Evolutionary conservation across 2,113 vertebrate genomes (phyloP).

Genomic region (Murina feae): DNA sequence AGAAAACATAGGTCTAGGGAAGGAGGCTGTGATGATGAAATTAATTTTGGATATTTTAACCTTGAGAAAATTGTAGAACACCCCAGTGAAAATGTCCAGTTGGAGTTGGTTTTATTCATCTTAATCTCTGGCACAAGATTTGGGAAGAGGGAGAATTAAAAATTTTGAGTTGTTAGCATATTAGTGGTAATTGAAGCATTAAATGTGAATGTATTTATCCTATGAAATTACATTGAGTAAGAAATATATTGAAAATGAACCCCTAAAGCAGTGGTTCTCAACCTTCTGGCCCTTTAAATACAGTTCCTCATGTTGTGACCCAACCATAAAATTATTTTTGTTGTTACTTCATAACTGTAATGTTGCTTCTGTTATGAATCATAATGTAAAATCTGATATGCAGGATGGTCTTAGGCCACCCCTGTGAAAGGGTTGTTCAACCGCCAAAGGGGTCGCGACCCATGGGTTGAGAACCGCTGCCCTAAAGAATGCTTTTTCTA

Average conservation of each 20-base stretch:
- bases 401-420: too few relatives aligned
- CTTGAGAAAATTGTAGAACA: neutral
- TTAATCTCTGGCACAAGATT: neutral
- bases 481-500: neutral
- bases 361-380: too few relatives aligned
- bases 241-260: neutral
- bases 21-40: neutral
- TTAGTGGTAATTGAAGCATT: neutral
- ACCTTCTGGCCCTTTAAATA: too few relatives aligned
- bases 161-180: neutral
- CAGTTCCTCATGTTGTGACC: too few relatives aligned
- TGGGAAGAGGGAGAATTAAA: neutral
- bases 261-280: too few relatives aligned
- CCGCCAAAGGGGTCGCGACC: too few relatives aligned
- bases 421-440: too few relatives aligned
- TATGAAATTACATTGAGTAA: neutral
- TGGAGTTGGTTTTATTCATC: neutral
- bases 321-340: too few relatives aligned
- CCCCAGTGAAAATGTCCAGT: neutral
- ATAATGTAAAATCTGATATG: too few relatives aligned
- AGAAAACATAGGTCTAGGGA: neutral
- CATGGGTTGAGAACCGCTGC: too few relatives aligned
- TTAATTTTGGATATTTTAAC: neutral
- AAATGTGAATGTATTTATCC: neutral
- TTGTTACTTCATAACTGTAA: too few relatives aligned